phyloP scores from a whole-genome alignment of 2,113 vertebrate genomes.

The Austrofundulus limnaeus region DNA sequence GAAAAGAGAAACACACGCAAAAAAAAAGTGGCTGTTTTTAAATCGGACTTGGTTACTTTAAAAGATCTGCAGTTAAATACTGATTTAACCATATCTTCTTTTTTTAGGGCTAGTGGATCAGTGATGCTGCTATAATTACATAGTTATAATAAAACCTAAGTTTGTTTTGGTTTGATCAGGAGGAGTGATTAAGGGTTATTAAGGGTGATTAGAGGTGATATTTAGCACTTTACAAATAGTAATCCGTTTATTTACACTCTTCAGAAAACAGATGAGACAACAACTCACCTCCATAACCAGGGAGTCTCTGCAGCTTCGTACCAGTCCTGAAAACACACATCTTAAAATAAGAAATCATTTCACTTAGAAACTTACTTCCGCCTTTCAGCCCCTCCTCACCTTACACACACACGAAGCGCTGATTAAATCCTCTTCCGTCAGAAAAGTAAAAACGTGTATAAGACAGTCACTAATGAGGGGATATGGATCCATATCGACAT shows the following conservation, averaged over 20 bases:
- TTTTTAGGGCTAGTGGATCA: no score
- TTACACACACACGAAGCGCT: constrained; percentile 71
- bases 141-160: neutral
- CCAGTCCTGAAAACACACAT: constrained; percentile 68
- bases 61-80: no score
- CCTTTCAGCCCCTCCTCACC: constrained; percentile 53
- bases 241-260: no score
- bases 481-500: constrained; percentile 4
- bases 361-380: constrained; percentile 50
- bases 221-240: no score
- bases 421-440: constrained; percentile 69
- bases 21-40: no score
- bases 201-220: no score
- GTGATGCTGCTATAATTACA: neutral
- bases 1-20: no score
- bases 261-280: neutral
- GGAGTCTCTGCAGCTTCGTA: constrained; percentile 70
- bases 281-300: constrained; percentile 78
- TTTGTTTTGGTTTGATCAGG: neutral
- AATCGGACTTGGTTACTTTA: no score
- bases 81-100: no score
- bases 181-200: neutral
- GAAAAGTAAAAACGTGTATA: constrained; percentile 73
- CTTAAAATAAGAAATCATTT: no score
- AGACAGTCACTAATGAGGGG: constrained; percentile 69